Evolutionary conservation across 2,888 invertebrate species (phyloP).

Genomic region (Resseliella maxima): DNA sequence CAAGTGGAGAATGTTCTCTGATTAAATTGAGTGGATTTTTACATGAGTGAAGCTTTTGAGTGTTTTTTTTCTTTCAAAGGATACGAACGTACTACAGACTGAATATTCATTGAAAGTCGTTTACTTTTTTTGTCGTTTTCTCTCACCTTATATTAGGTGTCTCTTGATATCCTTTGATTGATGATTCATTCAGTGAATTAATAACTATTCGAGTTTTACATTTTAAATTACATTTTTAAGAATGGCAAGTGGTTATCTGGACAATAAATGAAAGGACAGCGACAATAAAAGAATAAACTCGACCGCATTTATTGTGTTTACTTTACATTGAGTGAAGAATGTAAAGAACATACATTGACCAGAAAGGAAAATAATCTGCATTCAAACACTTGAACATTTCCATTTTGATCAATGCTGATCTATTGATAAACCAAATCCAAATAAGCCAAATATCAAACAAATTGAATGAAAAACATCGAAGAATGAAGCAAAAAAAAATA

Average conservation of each 20-base stretch:
- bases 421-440: not conserved
- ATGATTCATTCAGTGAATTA: not conserved
- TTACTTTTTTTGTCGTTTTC: not conserved
- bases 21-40: not conserved
- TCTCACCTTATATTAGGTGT: not conserved
- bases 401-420: not conserved
- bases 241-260: no score
- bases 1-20: not conserved
- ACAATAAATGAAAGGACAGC: no score
- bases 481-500: no score
- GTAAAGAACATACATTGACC: not conserved
- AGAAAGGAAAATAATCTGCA: not conserved
- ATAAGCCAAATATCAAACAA: not conserved
- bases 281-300: no score
- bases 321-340: no score
- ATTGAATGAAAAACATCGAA: no score
- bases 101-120: not conserved
- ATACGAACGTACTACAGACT: not conserved
- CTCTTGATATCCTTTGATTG: not conserved
- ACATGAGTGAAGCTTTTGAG: conserved; percentile 43
- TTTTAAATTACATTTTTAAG: not conserved
- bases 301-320: no score
- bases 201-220: not conserved
- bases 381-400: not conserved
- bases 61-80: not conserved